Evolutionary conservation across 2,113 vertebrate species (phyloP).

Genomic region (Alexandromys fortis): DNA sequence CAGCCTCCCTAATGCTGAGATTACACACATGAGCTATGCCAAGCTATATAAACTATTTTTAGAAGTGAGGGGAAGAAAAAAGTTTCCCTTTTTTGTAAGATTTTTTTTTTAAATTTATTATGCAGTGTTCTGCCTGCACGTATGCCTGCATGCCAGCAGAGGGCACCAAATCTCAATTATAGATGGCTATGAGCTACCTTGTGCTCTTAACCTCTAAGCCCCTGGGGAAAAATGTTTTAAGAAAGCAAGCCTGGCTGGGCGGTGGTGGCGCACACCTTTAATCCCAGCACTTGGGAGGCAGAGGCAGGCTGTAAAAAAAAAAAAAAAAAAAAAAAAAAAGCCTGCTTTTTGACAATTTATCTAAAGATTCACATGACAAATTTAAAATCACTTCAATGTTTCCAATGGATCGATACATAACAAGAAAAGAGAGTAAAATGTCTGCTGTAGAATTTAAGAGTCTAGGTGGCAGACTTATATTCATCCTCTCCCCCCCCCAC

Average conservation of each 20-base stretch:
- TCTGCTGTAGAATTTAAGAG: background rate
- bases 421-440: slow-evolving; percentile 14
- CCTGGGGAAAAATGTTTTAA: background rate
- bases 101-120: no score
- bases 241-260: no score
- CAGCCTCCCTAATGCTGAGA: no score
- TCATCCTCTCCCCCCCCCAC: background rate
- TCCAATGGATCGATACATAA: background rate
- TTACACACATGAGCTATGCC: background rate
- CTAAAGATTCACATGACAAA: background rate
- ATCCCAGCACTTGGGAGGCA: no score
- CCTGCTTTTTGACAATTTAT: background rate
- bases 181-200: no score
- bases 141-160: no score
- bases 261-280: no score
- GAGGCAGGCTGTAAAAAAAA: no score
- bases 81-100: background rate
- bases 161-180: no score
- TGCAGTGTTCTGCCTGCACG: no score
- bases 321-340: background rate
- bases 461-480: background rate
- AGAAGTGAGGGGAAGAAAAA: background rate
- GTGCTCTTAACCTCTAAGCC: no score
- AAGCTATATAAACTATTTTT: background rate
- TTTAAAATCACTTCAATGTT: slow-evolving; percentile 23